Base-by-base conservation (phyloP, 2,113 vertebrate species). In the Laterallus jamaicensis region DNA sequence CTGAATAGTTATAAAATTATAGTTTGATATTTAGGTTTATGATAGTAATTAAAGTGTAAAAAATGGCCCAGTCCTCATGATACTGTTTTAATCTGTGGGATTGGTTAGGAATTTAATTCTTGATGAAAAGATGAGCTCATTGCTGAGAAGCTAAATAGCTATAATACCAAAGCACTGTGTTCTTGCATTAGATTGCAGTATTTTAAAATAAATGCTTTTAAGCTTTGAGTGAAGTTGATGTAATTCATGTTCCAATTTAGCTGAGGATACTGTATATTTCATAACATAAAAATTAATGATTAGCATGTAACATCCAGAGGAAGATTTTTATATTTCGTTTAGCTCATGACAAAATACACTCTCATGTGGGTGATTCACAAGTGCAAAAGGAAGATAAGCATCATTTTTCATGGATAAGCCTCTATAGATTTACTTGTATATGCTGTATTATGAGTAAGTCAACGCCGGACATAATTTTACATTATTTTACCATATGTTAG, bases 201-300 rank as follows among this genome's bases (percentile, higher is more conserved):
- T 94, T 97, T 96, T 69, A 84, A 91, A 97, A 93, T 73, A 93
- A 96, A 95, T 73, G 88, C 67, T 88, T 97, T 85, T 88, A 96
- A 96, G 94, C 90, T 88, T 82, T 84, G 52, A 95, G 71, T 63
- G 94, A 95, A 95, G 90, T 86, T 93, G 69, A 92, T 88, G 76
- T 52, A 91, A 97, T 92, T 96, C 35, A 75, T 95, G 95, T 95
- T 92, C 86, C 59, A 95, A 71, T 79, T 88, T 88, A 58, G 52
- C 73, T 92, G 77, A 39, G 92, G 88, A 94, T 90, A 90, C 8
- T 9, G 50, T 85, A 74, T 77, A 92, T 73, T 89, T 89, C 40
- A 40, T 63, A 91, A 84, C 79, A 90, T 60, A 92, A 90, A 83
- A 79, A 75, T 75, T 88, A 82, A 94, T 94, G 91, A 90, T 82